phyloP scores from a whole-genome alignment of 2,113 vertebrate species.

The Rhineura floridana region DNA sequence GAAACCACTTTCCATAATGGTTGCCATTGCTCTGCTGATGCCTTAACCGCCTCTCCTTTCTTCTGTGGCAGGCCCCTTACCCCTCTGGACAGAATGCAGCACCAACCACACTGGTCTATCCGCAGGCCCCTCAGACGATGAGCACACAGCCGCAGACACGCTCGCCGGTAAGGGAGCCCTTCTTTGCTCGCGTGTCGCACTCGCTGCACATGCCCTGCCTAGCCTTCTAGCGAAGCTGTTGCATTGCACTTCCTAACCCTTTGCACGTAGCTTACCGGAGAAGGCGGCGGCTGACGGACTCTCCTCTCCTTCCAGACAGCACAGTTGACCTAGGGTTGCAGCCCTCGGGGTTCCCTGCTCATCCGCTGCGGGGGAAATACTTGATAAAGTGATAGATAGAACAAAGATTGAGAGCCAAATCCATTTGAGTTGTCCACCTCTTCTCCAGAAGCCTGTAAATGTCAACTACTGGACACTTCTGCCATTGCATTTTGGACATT shows the following conservation, averaged over 20 bases:
- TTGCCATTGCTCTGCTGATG: background rate
- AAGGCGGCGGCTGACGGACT: slow-evolving; percentile 12
- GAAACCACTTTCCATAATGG: background rate
- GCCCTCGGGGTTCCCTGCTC: slow-evolving; percentile 50
- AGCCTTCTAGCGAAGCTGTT: background rate
- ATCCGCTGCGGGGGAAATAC: slow-evolving; percentile 38
- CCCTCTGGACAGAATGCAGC: slow-evolving; percentile 95
- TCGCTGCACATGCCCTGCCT: background rate
- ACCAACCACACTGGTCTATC: slow-evolving; percentile 90
- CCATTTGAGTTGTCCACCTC: slow-evolving; percentile 39
- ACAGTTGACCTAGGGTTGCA: slow-evolving; percentile 19
- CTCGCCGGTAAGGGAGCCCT: slow-evolving; percentile 84
- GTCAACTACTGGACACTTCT: slow-evolving; percentile 31
- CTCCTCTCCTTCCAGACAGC: slow-evolving; percentile 36
- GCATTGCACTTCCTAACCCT: slow-evolving; percentile 10
- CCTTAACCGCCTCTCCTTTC: slow-evolving; percentile 24
- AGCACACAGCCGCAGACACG: slow-evolving; percentile 94
- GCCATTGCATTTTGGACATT: slow-evolving; percentile 5
- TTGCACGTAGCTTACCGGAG: slow-evolving; percentile 24
- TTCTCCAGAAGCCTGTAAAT: slow-evolving; percentile 36
- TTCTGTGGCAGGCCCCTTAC: slow-evolving; percentile 87
- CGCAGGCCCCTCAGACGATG: slow-evolving; percentile 93
- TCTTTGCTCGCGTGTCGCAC: background rate
- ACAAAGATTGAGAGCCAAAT: slow-evolving; percentile 9
- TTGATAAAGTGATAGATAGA: background rate